Conservation (phyloP, 1,140 invertebrate genomes). For the Megalonaias nervosa region DNA sequence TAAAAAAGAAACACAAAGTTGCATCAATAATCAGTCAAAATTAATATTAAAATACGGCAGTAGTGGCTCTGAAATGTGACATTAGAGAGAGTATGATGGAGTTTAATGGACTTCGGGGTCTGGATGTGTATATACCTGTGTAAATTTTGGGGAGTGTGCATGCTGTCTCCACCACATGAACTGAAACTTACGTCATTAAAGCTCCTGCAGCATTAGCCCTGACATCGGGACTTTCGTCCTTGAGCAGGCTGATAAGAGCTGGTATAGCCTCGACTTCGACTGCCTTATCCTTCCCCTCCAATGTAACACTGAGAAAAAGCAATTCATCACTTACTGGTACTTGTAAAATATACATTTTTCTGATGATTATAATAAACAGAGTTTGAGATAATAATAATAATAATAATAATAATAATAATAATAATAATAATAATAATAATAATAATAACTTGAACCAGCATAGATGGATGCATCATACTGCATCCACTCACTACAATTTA, state of each 20-base stretch:
- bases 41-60: too few relatives aligned
- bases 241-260: constrained; percentile 62
- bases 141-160: neutral
- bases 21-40: too few relatives aligned
- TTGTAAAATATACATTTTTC: neutral
- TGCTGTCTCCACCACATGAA: neutral
- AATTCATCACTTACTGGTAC: neutral
- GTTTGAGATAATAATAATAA: too few relatives aligned
- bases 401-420: too few relatives aligned
- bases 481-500: neutral
- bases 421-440: too few relatives aligned
- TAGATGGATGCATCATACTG: neutral
- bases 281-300: constrained; percentile 70
- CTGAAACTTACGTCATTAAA: constrained; percentile 65
- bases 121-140: neutral
- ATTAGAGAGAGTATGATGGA: too few relatives aligned
- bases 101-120: too few relatives aligned
- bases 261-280: constrained; percentile 65
- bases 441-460: neutral
- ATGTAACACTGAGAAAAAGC: constrained; percentile 59
- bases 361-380: too few relatives aligned
- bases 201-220: constrained; percentile 70
- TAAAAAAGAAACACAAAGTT: neutral
- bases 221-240: constrained; percentile 57
- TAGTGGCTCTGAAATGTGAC: too few relatives aligned